Evolutionary conservation across 2,113 vertebrate species (phyloP).

Genomic region (Epinephelus moara): DNA sequence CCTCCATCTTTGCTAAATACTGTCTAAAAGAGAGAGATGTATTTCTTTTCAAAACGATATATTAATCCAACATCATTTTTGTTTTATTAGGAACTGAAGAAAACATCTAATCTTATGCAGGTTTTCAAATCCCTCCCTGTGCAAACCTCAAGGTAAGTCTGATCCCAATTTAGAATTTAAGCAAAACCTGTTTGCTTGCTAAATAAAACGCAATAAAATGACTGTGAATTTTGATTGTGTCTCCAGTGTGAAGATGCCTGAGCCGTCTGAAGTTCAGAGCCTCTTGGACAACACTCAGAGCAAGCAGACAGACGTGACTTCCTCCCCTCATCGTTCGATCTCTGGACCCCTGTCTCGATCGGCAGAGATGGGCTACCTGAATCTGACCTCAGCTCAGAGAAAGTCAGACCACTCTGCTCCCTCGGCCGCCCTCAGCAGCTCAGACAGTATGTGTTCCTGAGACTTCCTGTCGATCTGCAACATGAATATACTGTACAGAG

Average conservation of each 20-base stretch:
- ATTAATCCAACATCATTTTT: background rate
- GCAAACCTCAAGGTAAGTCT: constrained; percentile 42
- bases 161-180: background rate
- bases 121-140: constrained; percentile 21
- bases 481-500: constrained; percentile 1
- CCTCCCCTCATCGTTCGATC: background rate
- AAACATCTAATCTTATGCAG: constrained; percentile 19
- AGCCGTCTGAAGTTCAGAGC: constrained; percentile 7
- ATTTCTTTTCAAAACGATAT: background rate
- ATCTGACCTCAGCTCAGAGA: constrained; percentile 49
- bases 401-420: background rate
- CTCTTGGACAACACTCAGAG: constrained; percentile 6
- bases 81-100: constrained; percentile 54
- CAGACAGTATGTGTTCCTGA: constrained; percentile 33
- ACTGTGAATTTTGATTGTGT: constrained; percentile 16
- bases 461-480: background rate
- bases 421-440: background rate
- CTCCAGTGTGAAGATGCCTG: constrained; percentile 29
- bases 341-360: constrained; percentile 22
- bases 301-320: constrained; percentile 23
- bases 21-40: background rate
- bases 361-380: constrained; percentile 71
- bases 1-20: background rate
- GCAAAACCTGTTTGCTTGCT: background rate
- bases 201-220: constrained; percentile 1